A percentile compares a stretch with the other conserved stretches of the same genome.
phyloP scores from a whole-genome alignment of 2,113 vertebrate genomes.

The Pluvialis apricaria region DNA sequence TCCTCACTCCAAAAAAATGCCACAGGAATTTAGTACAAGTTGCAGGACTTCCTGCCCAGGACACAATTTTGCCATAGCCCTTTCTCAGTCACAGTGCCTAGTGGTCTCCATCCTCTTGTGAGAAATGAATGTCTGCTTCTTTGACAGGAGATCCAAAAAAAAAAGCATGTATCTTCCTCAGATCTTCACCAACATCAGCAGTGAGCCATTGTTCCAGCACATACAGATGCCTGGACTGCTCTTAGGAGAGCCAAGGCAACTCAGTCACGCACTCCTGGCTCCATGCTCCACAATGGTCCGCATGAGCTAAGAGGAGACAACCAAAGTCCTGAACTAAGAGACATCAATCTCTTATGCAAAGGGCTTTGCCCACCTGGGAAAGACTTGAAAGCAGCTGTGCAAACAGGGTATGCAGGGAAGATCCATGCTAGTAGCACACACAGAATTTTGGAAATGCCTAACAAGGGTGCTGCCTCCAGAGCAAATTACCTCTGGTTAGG shows the following conservation, averaged over 20 bases:
- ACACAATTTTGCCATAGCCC: background rate
- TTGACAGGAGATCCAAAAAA: background rate
- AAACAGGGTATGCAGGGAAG: background rate
- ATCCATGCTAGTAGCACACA: background rate
- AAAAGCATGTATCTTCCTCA: background rate
- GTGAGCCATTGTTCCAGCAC: background rate
- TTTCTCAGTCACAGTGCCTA: background rate
- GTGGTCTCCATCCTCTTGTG: background rate
- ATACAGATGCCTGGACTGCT: background rate
- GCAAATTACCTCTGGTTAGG: background rate
- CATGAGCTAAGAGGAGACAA: background rate
- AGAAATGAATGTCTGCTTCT: background rate
- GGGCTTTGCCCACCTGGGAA: background rate
- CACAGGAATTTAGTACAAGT: background rate
- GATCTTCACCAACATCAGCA: background rate
- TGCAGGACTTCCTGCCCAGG: background rate
- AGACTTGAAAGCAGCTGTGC: background rate
- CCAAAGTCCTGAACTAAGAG: background rate
- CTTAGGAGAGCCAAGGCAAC: background rate
- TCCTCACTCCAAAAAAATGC: background rate
- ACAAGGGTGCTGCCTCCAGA: background rate
- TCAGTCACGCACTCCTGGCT: background rate
- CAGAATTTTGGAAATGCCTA: background rate
- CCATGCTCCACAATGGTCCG: background rate
- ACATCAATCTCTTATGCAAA: background rate